Conservation (phyloP, 1,140 invertebrate genomes). For the Thaumatotibia leucotreta region DNA sequence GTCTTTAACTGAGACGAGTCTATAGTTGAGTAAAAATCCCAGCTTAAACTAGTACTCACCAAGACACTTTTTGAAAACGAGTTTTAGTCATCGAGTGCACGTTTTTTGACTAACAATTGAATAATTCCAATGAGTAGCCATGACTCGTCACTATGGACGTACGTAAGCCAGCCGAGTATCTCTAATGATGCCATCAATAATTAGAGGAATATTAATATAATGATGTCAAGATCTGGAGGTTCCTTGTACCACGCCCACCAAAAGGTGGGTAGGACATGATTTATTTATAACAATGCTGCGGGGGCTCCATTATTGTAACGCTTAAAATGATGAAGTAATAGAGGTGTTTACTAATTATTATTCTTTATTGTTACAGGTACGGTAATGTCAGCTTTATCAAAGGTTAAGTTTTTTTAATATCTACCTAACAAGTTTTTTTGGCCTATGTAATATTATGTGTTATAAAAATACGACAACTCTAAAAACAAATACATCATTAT, state of each 20-base stretch:
- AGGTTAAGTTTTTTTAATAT: conserved; percentile 18
- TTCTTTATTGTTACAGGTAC: conserved; percentile 59
- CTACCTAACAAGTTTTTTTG: no score
- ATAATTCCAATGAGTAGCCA: not conserved
- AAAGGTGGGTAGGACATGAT: conserved; percentile 22
- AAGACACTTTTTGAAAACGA: no score
- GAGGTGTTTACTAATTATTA: conserved; percentile 48
- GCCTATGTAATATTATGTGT: no score
- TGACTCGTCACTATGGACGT: not conserved
- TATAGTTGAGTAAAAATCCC: no score
- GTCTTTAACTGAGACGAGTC: no score
- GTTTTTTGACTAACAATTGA: not conserved
- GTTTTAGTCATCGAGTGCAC: not conserved
- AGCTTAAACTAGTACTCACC: no score
- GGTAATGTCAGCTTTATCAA: conserved; percentile 20
- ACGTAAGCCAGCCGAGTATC: not conserved
- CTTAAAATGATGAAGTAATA: conserved; percentile 42
- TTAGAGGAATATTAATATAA: conserved; percentile 4
- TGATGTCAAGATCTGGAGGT: conserved; percentile 8
- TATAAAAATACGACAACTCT: no score
- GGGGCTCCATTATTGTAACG: conserved; percentile 49
- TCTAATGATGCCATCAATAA: not conserved
- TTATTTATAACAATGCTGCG: conserved; percentile 57
- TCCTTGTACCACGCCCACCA: conserved; percentile 35
- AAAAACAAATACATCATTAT: no score